Percentiles rank a stretch among this genome's conserved stretches.
phyloP scores from a whole-genome alignment of 2,888 invertebrate species.

The Epicampocera succincta region DNA sequence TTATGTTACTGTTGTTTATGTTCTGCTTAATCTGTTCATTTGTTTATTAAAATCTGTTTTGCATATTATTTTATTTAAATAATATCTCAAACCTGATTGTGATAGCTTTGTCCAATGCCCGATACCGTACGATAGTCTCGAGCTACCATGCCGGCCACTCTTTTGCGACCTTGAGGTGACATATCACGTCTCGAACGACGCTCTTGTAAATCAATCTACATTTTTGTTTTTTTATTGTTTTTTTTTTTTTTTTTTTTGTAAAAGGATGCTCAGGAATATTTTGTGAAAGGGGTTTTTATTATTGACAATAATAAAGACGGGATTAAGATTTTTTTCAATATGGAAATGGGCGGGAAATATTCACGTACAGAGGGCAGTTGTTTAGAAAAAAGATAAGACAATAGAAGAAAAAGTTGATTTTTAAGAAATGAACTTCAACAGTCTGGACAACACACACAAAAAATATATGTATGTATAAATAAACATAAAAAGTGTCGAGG shows the following conservation, averaged over 20 bases:
- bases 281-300: constrained; percentile 31
- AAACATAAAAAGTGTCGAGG: neutral
- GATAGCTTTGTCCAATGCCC: constrained; percentile 82
- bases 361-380: constrained; percentile 16
- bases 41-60: neutral
- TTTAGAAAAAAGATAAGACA: constrained; percentile 62
- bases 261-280: constrained; percentile 45
- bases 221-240: constrained; percentile 19
- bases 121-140: constrained; percentile 83
- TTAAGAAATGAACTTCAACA: constrained; percentile 11
- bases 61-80: constrained; percentile 8
- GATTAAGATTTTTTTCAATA: neutral
- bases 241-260: constrained; percentile 18
- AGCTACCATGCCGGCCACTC: constrained; percentile 86
- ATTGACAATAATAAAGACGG: constrained; percentile 29
- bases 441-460: constrained; percentile 11
- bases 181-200: constrained; percentile 91
- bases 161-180: constrained; percentile 89
- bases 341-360: constrained; percentile 28
- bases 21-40: constrained; percentile 2
- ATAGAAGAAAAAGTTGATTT: constrained; percentile 54
- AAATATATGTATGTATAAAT: neutral
- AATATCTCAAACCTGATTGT: constrained; percentile 81
- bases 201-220: constrained; percentile 82
- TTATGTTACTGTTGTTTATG: too few species aligned